Evolutionary conservation across 2,888 invertebrate species (phyloP), one percentile per base, ranked within the genome.

Genomic region (Eupithecia dodoneata): DNA sequence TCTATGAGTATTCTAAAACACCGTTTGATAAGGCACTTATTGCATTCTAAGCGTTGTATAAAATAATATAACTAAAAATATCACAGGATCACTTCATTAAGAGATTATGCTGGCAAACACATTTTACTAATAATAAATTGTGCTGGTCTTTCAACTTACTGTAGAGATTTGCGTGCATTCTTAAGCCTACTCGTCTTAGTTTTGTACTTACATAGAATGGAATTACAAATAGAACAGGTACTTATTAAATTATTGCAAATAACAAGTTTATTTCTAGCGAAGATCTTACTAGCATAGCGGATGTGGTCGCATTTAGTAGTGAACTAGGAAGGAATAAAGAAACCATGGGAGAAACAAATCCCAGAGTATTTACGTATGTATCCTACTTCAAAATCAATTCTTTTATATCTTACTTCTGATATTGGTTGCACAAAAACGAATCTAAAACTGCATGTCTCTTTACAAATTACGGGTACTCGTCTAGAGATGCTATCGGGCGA

Each of bases 41-140:
- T 55, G 55, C 45, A 18, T 45, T 9, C 30, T 9, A 63, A 63
- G 63, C 63, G 63, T 55, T 80, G 49, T 13, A 79, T 80, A 79
- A 72, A 80, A 79, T 78, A 72, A 77, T 79, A 80, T 82, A 78
- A 76, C 72, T 72, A 71, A 79, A 76, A 76, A 77, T 77, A 79
- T 76, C 77, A 75, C 77, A 77, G 77, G 59, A 74, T 73, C 47
- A 63, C 59, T 63, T 63, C 10, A 55, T 55, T n/a, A 1, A 18
- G 30, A 63, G 30, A 63, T 63, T 30, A 63, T 30, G 10, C 63
- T 63, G 63, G 30, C 63, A 63, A 63, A 30, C 30, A 63, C 18
- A 59, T 12, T 63, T 63, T n/a, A 63, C 18, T 12, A 59, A 30
- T 63, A 63, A 9, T 59, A 59, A 59, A 30, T 30, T 63, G 63